These are phyloP conservation scores for Apis florea DNA, from an alignment of 1,140 invertebrate species.

Conservation along the genomic window DNA sequence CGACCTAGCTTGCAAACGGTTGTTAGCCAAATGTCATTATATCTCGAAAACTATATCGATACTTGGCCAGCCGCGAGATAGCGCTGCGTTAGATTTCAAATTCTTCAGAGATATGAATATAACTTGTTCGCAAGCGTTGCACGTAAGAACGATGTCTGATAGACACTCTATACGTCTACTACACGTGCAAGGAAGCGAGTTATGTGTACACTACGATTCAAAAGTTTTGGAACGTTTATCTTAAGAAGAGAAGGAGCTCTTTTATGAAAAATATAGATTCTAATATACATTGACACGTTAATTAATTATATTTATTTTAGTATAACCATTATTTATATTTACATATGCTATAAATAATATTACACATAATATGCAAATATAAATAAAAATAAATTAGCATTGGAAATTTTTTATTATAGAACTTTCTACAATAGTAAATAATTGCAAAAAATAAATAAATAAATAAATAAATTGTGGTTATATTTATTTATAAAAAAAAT, in stretches of 20 bases:
- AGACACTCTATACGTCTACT: background rate
- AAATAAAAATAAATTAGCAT: no score
- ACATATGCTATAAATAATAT: no score
- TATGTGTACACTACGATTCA: background rate
- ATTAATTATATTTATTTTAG: no score
- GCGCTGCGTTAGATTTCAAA: background rate
- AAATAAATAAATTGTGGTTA: no score
- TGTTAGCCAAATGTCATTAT: slow-evolving; percentile 32
- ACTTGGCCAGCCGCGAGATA: no score
- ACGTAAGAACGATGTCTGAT: background rate
- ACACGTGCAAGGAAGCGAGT: background rate
- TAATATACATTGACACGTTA: no score
- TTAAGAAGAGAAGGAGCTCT: background rate
- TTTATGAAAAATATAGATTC: background rate
- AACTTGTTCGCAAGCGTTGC: background rate
- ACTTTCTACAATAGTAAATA: no score
- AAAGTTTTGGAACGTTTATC: background rate
- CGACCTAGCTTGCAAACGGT: slow-evolving; percentile 4
- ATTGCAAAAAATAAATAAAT: no score
- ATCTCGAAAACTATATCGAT: background rate
- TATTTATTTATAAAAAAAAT: no score
- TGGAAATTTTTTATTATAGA: no score
- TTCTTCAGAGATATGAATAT: background rate
- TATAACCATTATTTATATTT: no score
- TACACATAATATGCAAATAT: no score